phyloP scores from a whole-genome alignment of 2,888 invertebrate genomes.

The Acrobasis suavella region DNA sequence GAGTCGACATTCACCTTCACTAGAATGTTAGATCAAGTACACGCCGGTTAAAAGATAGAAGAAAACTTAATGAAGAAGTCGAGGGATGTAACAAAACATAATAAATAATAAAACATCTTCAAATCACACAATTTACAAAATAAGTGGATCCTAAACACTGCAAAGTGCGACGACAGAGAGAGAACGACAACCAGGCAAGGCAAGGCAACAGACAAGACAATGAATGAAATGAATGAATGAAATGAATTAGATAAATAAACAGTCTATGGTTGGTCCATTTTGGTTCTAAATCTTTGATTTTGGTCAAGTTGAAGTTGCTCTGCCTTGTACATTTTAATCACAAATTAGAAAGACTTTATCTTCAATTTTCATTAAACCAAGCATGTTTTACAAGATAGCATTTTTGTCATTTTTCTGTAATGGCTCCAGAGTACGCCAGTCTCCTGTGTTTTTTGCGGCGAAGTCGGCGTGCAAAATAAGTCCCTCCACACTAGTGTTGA shows the following conservation, averaged over 20 bases:
- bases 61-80: slow-evolving; percentile 29
- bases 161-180: slow-evolving; percentile 22
- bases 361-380: too few species aligned
- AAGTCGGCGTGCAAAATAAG: too few species aligned
- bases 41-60: slow-evolving; percentile 39
- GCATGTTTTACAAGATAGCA: too few species aligned
- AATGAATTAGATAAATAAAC: neutral
- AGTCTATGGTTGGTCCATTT: slow-evolving; percentile 1
- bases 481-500: too few species aligned
- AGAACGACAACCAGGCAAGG: slow-evolving; percentile 36
- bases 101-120: slow-evolving; percentile 44
- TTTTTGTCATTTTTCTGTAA: too few species aligned
- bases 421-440: too few species aligned
- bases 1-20: slow-evolving; percentile 58
- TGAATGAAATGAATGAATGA: slow-evolving; percentile 9
- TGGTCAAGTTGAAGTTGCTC: too few species aligned
- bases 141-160: slow-evolving; percentile 33
- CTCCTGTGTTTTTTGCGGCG: too few species aligned
- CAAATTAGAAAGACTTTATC: too few species aligned
- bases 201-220: slow-evolving; percentile 39
- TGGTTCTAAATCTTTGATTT: too few species aligned
- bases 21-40: slow-evolving; percentile 51
- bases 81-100: slow-evolving; percentile 28
- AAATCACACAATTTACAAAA: slow-evolving; percentile 45
- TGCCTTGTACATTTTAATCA: too few species aligned